These are phyloP conservation scores for Acanthis flammea DNA, from an alignment of 2,797 vertebrate species.

Conservation along the genomic window DNA sequence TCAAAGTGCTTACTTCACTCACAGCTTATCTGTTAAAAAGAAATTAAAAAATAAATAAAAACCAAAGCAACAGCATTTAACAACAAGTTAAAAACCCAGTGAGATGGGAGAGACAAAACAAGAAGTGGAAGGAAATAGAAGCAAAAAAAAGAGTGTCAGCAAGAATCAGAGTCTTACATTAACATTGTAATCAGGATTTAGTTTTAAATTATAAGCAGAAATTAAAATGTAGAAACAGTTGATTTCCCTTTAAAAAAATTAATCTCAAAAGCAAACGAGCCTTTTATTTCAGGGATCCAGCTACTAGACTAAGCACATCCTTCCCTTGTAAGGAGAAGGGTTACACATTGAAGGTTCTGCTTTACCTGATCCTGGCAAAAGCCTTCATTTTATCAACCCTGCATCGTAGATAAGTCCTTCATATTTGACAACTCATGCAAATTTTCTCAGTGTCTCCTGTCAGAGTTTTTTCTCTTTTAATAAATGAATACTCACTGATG, in stretches of 20 bases:
- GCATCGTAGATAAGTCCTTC: background rate
- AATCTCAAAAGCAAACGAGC: background rate
- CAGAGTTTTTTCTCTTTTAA: background rate
- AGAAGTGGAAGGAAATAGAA: background rate
- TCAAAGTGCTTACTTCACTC: background rate
- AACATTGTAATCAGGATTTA: background rate
- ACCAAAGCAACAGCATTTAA: background rate
- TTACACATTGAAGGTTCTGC: background rate
- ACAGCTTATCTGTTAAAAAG: background rate
- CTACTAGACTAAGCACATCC: rapidly evolving
- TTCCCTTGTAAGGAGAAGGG: background rate
- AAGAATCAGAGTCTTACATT: background rate
- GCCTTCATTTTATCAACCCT: background rate
- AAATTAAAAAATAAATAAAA: rapidly evolving
- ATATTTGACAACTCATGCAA: background rate
- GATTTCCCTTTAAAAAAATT: background rate
- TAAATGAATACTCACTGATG: background rate
- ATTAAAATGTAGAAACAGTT: background rate
- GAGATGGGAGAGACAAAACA: background rate
- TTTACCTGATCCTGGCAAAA: background rate
- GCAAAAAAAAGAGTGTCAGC: background rate
- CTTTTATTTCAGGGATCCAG: background rate
- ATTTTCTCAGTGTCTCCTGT: background rate
- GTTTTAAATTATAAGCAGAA: background rate
- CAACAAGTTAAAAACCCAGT: background rate